Evolutionary conservation across 2,888 invertebrate species (phyloP).

Genomic region (Rotaria magnacalcarata): DNA sequence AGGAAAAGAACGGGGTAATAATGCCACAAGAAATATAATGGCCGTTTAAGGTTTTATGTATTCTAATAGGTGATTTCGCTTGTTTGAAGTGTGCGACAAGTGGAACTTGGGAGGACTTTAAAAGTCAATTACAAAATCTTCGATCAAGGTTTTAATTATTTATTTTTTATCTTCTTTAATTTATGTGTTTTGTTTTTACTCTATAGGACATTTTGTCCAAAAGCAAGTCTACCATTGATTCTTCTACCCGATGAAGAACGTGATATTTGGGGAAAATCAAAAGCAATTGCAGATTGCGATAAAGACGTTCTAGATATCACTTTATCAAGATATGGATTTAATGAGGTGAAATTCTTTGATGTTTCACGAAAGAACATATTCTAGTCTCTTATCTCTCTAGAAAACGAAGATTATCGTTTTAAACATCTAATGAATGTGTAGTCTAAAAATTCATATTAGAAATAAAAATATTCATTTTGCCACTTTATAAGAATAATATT

Average conservation of each 20-base stretch:
- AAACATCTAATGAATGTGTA: no score
- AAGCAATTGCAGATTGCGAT: neutral
- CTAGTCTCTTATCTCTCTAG: no score
- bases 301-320: neutral
- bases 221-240: neutral
- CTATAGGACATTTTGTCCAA: neutral
- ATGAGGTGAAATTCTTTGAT: neutral
- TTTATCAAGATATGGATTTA: conserved; percentile 1
- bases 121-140: neutral
- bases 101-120: neutral
- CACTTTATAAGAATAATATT: no score
- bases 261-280: neutral
- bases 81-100: conserved; percentile 18
- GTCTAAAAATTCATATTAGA: no score
- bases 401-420: no score
- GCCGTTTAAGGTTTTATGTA: no score
- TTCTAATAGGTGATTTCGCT: neutral
- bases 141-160: neutral
- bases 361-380: no score
- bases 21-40: no score
- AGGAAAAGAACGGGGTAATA: neutral
- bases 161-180: neutral
- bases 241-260: neutral
- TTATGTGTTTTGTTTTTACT: neutral
- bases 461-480: no score